A percentile compares a stretch with the other conserved stretches of the same genome.
These are phyloP conservation scores for Entomyzon cyanotis DNA, from an alignment of 2,113 vertebrate genomes.

Conservation along the genomic window DNA sequence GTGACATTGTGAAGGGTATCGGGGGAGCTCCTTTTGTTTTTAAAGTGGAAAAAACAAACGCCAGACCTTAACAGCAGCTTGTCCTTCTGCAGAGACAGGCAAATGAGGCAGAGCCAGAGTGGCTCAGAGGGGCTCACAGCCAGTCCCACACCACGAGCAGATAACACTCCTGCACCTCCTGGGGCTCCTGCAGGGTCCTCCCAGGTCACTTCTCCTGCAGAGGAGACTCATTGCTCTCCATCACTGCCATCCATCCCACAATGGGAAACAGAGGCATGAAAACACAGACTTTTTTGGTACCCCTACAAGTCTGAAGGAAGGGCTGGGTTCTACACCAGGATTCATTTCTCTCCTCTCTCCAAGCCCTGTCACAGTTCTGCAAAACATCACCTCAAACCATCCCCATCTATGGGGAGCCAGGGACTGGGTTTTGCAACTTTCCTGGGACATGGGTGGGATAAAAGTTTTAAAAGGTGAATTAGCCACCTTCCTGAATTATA, in stretches of 20 bases:
- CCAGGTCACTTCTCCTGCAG: neutral
- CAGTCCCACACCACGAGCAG: rapidly evolving
- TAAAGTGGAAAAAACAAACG: neutral
- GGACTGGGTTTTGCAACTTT: neutral
- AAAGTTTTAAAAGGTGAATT: neutral
- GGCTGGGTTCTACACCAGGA: neutral
- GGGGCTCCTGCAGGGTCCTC: neutral
- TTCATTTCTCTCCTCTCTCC: neutral
- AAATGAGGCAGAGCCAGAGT: neutral
- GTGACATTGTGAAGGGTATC: neutral
- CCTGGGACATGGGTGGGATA: neutral
- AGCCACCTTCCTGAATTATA: neutral
- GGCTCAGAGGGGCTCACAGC: neutral
- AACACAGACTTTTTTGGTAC: neutral
- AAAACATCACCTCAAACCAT: neutral
- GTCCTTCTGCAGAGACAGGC: neutral
- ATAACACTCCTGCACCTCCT: neutral
- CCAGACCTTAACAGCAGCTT: neutral
- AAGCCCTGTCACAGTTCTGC: neutral
- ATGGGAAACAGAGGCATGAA: neutral
- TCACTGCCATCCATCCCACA: neutral
- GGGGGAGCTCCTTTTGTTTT: neutral
- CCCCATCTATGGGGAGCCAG: neutral
- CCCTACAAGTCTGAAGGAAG: neutral
- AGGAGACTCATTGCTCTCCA: neutral